phyloP scores from a whole-genome alignment of 1,140 invertebrate species.

The Platyscapa corneri region DNA sequence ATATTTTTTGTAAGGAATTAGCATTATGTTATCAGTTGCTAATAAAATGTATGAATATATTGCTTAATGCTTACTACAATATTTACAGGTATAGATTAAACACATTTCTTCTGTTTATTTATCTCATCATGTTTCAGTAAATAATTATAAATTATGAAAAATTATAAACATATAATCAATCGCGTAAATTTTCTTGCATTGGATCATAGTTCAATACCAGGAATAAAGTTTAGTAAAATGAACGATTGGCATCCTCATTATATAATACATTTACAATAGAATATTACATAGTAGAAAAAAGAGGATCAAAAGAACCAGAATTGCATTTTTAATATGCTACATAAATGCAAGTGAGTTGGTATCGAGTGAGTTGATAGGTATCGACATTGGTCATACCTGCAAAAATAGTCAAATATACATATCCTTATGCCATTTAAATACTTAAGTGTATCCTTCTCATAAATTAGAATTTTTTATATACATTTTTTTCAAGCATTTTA shows the following conservation, averaged over 20 bases:
- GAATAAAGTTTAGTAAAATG: background rate
- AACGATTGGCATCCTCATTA: background rate
- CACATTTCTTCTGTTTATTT: too few species aligned
- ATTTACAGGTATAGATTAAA: too few species aligned
- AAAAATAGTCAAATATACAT: background rate
- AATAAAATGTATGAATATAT: too few species aligned
- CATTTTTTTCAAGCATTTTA: background rate
- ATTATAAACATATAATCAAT: too few species aligned
- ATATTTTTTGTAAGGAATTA: too few species aligned
- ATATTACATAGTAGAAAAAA: background rate
- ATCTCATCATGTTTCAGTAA: too few species aligned
- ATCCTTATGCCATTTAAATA: background rate
- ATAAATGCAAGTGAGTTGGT: background rate
- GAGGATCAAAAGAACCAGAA: background rate
- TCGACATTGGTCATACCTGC: background rate
- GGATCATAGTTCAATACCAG: background rate
- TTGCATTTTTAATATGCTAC: background rate
- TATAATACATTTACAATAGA: background rate
- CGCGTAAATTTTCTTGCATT: background rate
- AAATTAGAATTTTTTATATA: background rate
- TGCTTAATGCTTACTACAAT: too few species aligned
- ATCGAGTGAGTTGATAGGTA: background rate
- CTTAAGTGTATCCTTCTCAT: background rate
- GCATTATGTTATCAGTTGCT: too few species aligned
- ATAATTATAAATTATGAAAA: too few species aligned